phyloP scores from a whole-genome alignment of 2,888 invertebrate species.

The Colostygia pectinataria region DNA sequence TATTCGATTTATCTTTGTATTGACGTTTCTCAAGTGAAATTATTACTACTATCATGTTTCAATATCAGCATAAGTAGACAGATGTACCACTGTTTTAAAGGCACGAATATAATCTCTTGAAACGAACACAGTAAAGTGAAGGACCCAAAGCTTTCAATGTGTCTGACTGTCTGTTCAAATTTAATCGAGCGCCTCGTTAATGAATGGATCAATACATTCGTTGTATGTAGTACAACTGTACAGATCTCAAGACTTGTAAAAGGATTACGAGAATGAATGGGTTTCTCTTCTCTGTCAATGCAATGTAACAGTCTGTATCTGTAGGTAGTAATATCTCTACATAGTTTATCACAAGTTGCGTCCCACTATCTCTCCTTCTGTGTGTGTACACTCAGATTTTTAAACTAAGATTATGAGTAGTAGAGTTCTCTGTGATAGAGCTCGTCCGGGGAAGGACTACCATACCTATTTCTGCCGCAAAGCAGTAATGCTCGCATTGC shows the following conservation, averaged over 20 bases:
- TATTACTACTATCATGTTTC: no score
- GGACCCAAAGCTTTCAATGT: conserved; percentile 9
- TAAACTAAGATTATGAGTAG: no score
- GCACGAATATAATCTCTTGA: conserved; percentile 12
- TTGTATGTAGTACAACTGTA: not conserved
- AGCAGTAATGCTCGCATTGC: no score
- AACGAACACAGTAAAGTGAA: conserved; percentile 3
- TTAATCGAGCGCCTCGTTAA: conserved; percentile 13
- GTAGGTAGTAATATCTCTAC: no score
- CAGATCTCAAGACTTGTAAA: conserved; percentile 10
- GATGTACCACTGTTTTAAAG: conserved; percentile 5
- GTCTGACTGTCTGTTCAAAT: conserved; percentile 13
- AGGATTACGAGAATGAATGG: conserved; percentile 29
- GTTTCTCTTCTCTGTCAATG: conserved; percentile 27
- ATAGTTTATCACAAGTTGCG: conserved; percentile 24
- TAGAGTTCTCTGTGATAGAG: no score
- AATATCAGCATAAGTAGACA: no score
- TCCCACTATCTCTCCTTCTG: no score
- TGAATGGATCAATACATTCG: conserved; percentile 13
- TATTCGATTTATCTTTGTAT: no score
- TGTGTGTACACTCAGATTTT: no score
- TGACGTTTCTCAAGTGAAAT: no score
- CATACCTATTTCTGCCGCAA: no score
- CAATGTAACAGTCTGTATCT: conserved; percentile 17
- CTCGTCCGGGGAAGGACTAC: no score